A percentile compares a stretch with the other conserved stretches of the same genome.
These are phyloP conservation scores for Gymnosoma rotundatum DNA, from an alignment of 2,888 invertebrate species.

Conservation along the genomic window DNA sequence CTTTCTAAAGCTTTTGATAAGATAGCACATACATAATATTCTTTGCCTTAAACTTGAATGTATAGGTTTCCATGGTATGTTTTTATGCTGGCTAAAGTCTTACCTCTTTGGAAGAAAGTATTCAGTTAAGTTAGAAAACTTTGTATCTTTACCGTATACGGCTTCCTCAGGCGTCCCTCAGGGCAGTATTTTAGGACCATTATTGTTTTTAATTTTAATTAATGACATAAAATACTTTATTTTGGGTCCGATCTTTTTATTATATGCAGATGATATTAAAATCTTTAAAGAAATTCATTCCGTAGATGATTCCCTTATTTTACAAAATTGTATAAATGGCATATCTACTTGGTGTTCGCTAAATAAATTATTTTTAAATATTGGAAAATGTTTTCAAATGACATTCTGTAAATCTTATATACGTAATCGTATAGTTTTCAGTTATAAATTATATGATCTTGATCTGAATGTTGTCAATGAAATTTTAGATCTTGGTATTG, in stretches of 20 bases:
- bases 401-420: background rate
- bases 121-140: background rate
- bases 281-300: background rate
- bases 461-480: too few species aligned
- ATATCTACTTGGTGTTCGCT: background rate
- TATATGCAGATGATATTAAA: background rate
- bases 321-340: background rate
- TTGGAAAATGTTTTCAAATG: background rate
- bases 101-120: background rate
- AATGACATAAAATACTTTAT: background rate
- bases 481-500: too few species aligned
- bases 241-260: background rate
- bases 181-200: too few species aligned
- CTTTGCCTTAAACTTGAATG: background rate
- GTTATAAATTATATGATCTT: too few species aligned
- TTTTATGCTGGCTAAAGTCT: background rate
- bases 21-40: background rate
- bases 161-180: background rate
- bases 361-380: background rate
- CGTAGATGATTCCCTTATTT: too few species aligned
- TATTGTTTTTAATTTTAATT: too few species aligned
- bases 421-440: too few species aligned
- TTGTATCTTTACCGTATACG: background rate
- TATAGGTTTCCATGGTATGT: background rate
- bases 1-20: background rate